Base-by-base conservation (phyloP, 2,888 invertebrate genomes). In the Dicyrtomina minuta region DNA sequence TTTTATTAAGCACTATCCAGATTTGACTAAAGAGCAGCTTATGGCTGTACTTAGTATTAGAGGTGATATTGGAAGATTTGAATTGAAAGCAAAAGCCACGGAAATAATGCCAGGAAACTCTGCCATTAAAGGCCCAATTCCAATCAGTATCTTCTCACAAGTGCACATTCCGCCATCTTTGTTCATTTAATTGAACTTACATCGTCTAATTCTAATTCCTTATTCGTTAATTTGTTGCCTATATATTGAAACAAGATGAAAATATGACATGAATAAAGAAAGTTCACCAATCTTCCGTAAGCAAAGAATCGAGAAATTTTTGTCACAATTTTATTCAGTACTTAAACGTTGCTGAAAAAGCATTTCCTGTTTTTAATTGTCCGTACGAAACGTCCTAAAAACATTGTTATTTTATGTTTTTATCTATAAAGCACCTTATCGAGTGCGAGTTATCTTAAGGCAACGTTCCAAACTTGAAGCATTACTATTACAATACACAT, bases 21-120 rank as follows among this genome's bases (percentile, higher is more conserved):
- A 95, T 80, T 88, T 96, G 78, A 87, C 88, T 13, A 91, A 92
- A 80, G 96, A 96, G 82, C 96, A 96, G 81, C 84, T 97, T 78
- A 86, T 89, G 72, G 87, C 93, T 64, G 84, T 97, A 73, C 85
- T 97, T 78, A 87, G 88, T 81, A 86, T 95, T 75, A 86, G 96
- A 71, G 96, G 93, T 2, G 96, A 97, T 83, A 88, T 96, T 75
- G 88, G 91, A 61, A 87, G 90, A 72, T 88, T 90, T 44, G 92
- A 92, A 76, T 88, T 90, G n/a, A 87, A 87, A 71, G 90, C 91
- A 80, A 89, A 88, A 79, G 87, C 89, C 2, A 84, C 86, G 59
- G 90, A 90, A 80, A 88, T 90, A 61, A 85, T 90, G 77, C 75
- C 79, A 59, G 68, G 74, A 70, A 71, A 70, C 56, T 62, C 73